phyloP scores from a whole-genome alignment of 2,113 vertebrate species.

The Tinamus guttatus region DNA sequence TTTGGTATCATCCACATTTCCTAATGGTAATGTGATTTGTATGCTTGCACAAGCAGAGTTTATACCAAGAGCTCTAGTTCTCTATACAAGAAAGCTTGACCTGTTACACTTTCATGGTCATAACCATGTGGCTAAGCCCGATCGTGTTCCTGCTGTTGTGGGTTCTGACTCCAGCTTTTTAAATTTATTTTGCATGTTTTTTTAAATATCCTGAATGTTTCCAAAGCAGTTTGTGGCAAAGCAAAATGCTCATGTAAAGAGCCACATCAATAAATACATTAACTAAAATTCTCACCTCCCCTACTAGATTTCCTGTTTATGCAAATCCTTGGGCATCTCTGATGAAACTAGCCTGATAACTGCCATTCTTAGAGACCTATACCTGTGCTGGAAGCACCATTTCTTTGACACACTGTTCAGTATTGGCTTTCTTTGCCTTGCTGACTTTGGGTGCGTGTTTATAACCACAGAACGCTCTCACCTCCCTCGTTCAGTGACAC shows the following conservation, averaged over 20 bases:
- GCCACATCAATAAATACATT: neutral
- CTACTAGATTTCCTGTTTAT: neutral
- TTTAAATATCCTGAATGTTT: neutral
- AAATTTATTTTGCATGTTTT: neutral
- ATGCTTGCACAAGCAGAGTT: neutral
- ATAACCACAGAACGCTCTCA: neutral
- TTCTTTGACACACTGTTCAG: neutral
- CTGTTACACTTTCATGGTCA: neutral
- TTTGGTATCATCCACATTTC: too few species aligned
- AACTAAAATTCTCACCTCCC: neutral
- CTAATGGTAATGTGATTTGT: neutral
- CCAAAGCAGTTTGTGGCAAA: neutral
- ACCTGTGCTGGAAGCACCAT: neutral
- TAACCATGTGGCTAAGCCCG: neutral
- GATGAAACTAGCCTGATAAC: neutral
- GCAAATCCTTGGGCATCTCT: neutral
- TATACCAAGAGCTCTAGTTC: neutral
- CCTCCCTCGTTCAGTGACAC: neutral
- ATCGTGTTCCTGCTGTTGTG: neutral
- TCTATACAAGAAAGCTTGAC: neutral
- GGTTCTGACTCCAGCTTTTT: neutral
- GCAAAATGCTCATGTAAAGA: neutral
- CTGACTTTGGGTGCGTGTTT: neutral
- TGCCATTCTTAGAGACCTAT: neutral
- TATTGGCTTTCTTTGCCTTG: neutral